Base-by-base conservation (phyloP, 2,888 invertebrate species). In the Stenolophus ochropezus region DNA sequence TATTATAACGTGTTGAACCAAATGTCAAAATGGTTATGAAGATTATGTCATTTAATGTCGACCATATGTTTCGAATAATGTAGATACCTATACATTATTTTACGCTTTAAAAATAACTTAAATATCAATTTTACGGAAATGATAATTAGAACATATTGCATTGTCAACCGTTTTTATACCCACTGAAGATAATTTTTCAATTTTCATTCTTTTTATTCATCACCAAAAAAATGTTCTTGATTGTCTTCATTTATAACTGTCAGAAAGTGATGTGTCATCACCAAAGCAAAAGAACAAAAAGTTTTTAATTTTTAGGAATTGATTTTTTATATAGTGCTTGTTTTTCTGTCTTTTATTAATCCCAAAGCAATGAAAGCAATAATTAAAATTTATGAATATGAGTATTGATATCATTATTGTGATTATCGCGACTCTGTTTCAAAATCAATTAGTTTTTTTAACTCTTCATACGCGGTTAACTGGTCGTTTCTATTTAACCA, bases 221-320 rank as follows among this genome's bases (percentile, higher is more conserved):
- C 33, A 69, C n/a, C 14, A 27, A 16, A 65, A 65, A 65, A 65
- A 6, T 33, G 18, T 69, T 61, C 65, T 0, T 33, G 65, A 69
- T 69, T 69, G 65, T 69, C 42, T 69, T 69, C 65, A 69, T 69
- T 69, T 69, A 69, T 69, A 69, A 69, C 65, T 69, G 65, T 69
- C 65, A 69, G 65, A 69, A 69, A 33, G 3, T 69, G 65, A 69
- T 69, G 65, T 33, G 33, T 69, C 65, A 69, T 69, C 65, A 69
- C 16, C 33, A 16, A 69, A 25, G 8, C 14, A 61, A 69, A 27
- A 33, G 58, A 69, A 61, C 61, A 69, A 42, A 42, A 16, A 3
- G 18, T 5, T 33, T 27, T 5, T 16, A 20, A 18, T 33, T 69
- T 65, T 65, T 18, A 33, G 33, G 27, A 69, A 69, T 69, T 69